Evolutionary conservation across 2,888 invertebrate genomes (phyloP).

Genomic region (Loripinus fragilis): DNA sequence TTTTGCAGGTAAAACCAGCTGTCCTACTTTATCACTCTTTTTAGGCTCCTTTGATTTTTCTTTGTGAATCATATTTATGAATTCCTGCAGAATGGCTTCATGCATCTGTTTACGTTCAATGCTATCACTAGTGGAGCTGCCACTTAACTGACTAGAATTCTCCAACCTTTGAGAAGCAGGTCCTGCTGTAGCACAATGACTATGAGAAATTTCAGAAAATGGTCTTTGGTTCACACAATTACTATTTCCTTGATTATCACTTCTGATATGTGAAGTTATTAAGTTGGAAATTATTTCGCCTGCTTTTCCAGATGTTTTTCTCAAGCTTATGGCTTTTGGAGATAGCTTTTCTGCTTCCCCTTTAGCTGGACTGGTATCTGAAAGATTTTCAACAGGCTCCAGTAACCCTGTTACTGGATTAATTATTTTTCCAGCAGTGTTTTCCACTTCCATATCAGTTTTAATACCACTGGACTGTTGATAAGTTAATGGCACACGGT

Average conservation of each 20-base stretch:
- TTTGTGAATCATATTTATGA: conserved; percentile 14
- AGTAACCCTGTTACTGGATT: conserved; percentile 79
- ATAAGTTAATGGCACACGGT: conserved; percentile 55
- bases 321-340: conserved; percentile 45
- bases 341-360: conserved; percentile 33
- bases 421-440: conserved; percentile 76
- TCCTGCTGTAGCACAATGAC: conserved; percentile 26
- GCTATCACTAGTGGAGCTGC: conserved; percentile 40
- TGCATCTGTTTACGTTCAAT: conserved; percentile 46
- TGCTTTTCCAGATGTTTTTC: background rate
- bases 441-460: conserved; percentile 34
- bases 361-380: conserved; percentile 68
- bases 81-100: conserved; percentile 32
- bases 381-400: conserved; percentile 75
- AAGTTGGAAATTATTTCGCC: conserved; percentile 18
- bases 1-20: background rate
- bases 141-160: conserved; percentile 55
- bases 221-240: conserved; percentile 42
- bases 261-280: conserved; percentile 17
- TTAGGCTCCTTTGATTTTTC: conserved; percentile 1
- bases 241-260: conserved; percentile 34
- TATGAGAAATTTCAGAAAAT: conserved; percentile 32
- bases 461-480: conserved; percentile 24
- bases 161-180: conserved; percentile 8
- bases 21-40: conserved; percentile 2